Percentiles rank a stretch among this genome's conserved stretches.
phyloP scores from a whole-genome alignment of 2,888 invertebrate species.

The Alloscopus bannaensis region DNA sequence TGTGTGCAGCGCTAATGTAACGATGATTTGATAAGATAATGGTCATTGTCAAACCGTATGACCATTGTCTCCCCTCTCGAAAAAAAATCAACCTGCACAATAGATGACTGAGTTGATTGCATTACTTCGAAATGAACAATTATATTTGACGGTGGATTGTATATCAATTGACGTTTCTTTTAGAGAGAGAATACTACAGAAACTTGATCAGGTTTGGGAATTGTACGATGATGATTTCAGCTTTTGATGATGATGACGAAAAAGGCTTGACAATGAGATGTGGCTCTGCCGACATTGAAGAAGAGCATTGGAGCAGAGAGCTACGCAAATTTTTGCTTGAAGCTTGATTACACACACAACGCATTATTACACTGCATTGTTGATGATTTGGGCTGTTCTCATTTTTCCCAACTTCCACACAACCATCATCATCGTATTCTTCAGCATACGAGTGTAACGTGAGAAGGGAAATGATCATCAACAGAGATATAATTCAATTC shows the following conservation, averaged over 20 bases:
- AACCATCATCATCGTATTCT: too few species aligned
- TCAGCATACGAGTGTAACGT: too few species aligned
- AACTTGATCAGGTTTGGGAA: not conserved
- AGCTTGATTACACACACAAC: constrained; percentile 16
- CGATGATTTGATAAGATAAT: too few species aligned
- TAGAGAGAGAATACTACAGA: not conserved
- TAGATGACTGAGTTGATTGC: not conserved
- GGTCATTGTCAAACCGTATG: too few species aligned
- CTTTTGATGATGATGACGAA: not conserved
- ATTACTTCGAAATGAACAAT: not conserved
- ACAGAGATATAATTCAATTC: constrained; percentile 15
- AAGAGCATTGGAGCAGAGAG: too few species aligned
- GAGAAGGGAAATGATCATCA: not conserved
- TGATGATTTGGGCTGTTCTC: not conserved
- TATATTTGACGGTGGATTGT: not conserved
- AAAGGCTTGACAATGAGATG: not conserved
- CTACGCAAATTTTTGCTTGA: constrained; percentile 7
- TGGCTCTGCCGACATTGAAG: constrained; percentile 6
- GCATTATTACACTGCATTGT: not conserved
- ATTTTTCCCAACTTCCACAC: not conserved
- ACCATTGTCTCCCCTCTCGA: too few species aligned
- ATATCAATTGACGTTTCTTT: not conserved
- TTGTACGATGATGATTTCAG: not conserved
- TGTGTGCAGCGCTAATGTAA: too few species aligned
- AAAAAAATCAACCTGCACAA: too few species aligned